Base-by-base conservation (phyloP, 2,888 invertebrate species). In the Rhyacophila evoluta region DNA sequence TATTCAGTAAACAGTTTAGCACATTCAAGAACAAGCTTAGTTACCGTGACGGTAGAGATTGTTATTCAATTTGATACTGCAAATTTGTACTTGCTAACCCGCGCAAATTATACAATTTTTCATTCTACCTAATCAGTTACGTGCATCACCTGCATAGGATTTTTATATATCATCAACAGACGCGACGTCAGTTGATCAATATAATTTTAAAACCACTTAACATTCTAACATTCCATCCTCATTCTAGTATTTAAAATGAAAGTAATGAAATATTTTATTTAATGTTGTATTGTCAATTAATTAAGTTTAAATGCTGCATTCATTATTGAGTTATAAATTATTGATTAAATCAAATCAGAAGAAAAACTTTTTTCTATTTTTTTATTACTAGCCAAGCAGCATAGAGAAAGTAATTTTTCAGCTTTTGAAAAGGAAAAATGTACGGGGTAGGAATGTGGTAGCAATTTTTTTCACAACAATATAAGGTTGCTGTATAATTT, bases 401-500 rank as follows among this genome's bases (percentile, higher is more conserved):
- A 75, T 75, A 75, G 75, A 75, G 5, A 27, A 29, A 67, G 69
- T 70, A 19, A 37, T 38, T 41, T 33, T 19, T 28, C 38, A 76
- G 71, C 76, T 76, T 76, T 28, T 55, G 71, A 76, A 15, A 41
- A 33, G 39, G 39, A 67, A 36, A 76, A 76, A 71, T 55, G 55
- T 55, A 55, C 55, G 55, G 55, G 55, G 55, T 55, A 55, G 55
- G 55, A 55, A 55, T 55, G 55, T 55, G 55, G 55, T 55, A 55
- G 55, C 55, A 55, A 55, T 19, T 8, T 55, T 33, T 55, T 55
- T 55, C 55, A 55, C 55, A 55, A 55, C 12, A 10, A 19, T 19
- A 1, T 55, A 55, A 55, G 55, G 55, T 19, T 19, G 55, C 55
- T 55, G 55, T 19, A 55, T 19, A 12, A 55, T 55, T 19, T 25